Base-by-base conservation (phyloP, 2,888 invertebrate species). In the Priocnemis perturbator region DNA sequence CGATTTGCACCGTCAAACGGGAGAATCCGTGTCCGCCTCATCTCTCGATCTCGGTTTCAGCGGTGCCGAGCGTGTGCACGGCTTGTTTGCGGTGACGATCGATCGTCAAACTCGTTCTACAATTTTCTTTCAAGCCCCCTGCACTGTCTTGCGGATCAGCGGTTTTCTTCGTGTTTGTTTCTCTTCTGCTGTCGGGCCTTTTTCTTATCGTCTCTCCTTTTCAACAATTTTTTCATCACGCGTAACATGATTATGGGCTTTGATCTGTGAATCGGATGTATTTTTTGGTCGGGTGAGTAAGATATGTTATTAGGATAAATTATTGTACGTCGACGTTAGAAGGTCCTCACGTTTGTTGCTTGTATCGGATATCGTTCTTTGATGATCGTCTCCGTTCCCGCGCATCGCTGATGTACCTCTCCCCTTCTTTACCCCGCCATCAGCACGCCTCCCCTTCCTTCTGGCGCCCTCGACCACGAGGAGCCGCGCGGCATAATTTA, bases 251-350 rank as follows among this genome's bases (percentile, higher is more conserved):
- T n/a, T n/a, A n/a, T n/a, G n/a, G n/a, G n/a, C n/a, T n/a, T n/a
- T n/a, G n/a, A n/a, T n/a, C n/a, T n/a, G n/a, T n/a, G n/a, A n/a
- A n/a, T n/a, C n/a, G n/a, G n/a, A n/a, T n/a, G n/a, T n/a, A n/a
- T n/a, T n/a, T n/a, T n/a, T n/a, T n/a, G n/a, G n/a, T n/a, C n/a
- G n/a, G n/a, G n/a, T n/a, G n/a, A n/a, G n/a, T n/a, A n/a, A n/a
- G n/a, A n/a, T n/a, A n/a, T n/a, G n/a, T n/a, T n/a, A 81, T 81
- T 81, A 79, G 73, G 70, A 68, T 68, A 72, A 77, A 81, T 81
- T 81, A 81, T 60, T 48, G 71, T 65, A 78, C 79, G 81, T 80
- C 77, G 71, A 63, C 64, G 61, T 70, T 74, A 69, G 67, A 75
- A 63, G 56, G 56, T 47, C 58, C 58, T n/a, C 57, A 58, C 60